Evolutionary conservation across 2,888 invertebrate genomes (phyloP), one percentile per base, ranked within the genome.

Genomic region (Orthosia incerta): DNA sequence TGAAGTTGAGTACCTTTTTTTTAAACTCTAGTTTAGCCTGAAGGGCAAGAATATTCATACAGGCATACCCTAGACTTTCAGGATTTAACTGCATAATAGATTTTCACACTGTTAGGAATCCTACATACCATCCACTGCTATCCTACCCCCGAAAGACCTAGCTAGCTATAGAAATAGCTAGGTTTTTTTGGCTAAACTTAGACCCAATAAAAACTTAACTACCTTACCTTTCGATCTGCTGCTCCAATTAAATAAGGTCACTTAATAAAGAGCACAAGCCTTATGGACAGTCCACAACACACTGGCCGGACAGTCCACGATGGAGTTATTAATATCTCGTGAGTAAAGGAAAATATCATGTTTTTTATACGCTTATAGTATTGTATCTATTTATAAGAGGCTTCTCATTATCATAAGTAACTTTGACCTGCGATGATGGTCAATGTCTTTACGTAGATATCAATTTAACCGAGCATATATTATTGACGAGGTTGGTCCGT

Each of bases 271-370:
- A 70, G 66, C 65, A 70, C 70, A 70, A 4, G 0, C 26, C 53
- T 13, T 48, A 3, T 13, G 18, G 16, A 61, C 82, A 45, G 56
- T n/a, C 3, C 26, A 18, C 67, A 3, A 45, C 53, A 45, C 18
- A 82, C 67, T 79, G 72, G 12, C 60, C 45, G 53, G 67, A 61
- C 45, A 12, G 16, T 16, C 20, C 48, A n/a, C 46, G 12, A 31
- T n/a, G 16, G 20, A 23, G 16, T 15, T 61, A 53, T 64, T 73
- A 63, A 68, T 61, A 72, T 62, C 57, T 51, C 0, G 45, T 18
- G n/a, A 53, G 3, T 53, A 45, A 59, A 75, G 68, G 31, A 65
- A 80, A 69, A 80, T 61, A 80, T 60, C 31, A 20, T 20, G 26
- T 63, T 56, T 79, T 60, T 60, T 73, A 51, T 56, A 23, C 12